phyloP scores from a whole-genome alignment of 1,140 invertebrate genomes.

The Battus philenor region DNA sequence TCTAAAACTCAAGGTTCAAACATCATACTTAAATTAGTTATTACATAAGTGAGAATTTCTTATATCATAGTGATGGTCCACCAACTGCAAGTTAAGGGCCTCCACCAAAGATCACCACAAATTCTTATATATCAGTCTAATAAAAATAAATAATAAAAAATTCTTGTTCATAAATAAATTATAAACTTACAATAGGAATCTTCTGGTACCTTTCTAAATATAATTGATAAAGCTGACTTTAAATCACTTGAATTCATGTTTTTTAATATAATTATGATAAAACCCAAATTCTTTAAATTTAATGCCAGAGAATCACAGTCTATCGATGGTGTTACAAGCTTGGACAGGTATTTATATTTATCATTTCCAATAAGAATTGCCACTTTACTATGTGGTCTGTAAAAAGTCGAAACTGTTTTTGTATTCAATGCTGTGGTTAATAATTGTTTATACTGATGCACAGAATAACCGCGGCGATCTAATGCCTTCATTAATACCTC shows the following conservation, averaged over 20 bases:
- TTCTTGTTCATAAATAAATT: no score
- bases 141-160: no score
- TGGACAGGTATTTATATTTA: slow-evolving; percentile 55
- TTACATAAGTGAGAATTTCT: no score
- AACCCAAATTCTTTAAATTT: slow-evolving; percentile 54
- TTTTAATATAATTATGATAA: slow-evolving; percentile 52
- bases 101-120: no score
- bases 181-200: slow-evolving; percentile 66
- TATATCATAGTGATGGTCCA: no score
- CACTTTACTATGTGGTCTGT: slow-evolving; percentile 48
- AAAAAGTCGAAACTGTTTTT: slow-evolving; percentile 38
- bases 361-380: slow-evolving; percentile 63
- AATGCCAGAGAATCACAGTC: slow-evolving; percentile 57
- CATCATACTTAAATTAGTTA: no score
- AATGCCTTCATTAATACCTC: slow-evolving; percentile 43
- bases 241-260: slow-evolving; percentile 44
- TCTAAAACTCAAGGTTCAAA: no score
- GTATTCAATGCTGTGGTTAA: slow-evolving; percentile 26
- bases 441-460: slow-evolving; percentile 33
- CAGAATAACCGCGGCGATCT: slow-evolving; percentile 38
- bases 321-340: slow-evolving; percentile 56
- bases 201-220: slow-evolving; percentile 42
- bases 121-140: no score
- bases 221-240: slow-evolving; percentile 38
- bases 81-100: no score